Evolutionary conservation across 2,888 invertebrate genomes (phyloP).

Genomic region (Pollenia labialis): DNA sequence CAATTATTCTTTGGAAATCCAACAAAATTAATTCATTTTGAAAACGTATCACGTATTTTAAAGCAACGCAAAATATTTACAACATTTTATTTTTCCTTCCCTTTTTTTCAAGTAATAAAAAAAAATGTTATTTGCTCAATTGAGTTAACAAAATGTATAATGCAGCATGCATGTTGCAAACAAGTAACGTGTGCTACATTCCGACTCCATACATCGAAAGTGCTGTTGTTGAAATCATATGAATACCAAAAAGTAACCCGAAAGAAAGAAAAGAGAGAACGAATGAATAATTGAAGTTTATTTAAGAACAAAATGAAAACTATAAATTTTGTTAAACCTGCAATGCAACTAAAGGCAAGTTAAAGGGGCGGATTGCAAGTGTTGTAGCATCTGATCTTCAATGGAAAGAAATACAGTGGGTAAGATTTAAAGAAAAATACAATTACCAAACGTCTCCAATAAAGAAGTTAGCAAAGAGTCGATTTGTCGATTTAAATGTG

Average conservation of each 20-base stretch:
- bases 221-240: background rate
- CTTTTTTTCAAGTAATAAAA: conserved; percentile 4
- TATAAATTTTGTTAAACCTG: background rate
- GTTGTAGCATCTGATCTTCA: background rate
- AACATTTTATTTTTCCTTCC: conserved; percentile 4
- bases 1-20: no score
- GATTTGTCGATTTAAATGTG: no score
- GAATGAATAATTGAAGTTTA: conserved; percentile 46
- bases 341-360: background rate
- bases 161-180: conserved; percentile 16
- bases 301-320: conserved; percentile 36
- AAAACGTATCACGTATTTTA: conserved; percentile 31
- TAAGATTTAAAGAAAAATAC: no score
- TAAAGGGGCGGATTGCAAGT: background rate
- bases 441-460: no score
- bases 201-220: no score
- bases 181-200: background rate
- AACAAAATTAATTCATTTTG: no score
- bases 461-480: no score
- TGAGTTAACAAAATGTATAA: conserved; percentile 50
- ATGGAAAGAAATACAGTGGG: no score
- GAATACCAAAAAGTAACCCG: no score
- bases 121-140: conserved; percentile 44
- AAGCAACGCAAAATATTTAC: background rate
- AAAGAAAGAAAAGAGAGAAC: background rate